phyloP scores from a whole-genome alignment of 2,888 invertebrate species.

The Rhingia rostrata region DNA sequence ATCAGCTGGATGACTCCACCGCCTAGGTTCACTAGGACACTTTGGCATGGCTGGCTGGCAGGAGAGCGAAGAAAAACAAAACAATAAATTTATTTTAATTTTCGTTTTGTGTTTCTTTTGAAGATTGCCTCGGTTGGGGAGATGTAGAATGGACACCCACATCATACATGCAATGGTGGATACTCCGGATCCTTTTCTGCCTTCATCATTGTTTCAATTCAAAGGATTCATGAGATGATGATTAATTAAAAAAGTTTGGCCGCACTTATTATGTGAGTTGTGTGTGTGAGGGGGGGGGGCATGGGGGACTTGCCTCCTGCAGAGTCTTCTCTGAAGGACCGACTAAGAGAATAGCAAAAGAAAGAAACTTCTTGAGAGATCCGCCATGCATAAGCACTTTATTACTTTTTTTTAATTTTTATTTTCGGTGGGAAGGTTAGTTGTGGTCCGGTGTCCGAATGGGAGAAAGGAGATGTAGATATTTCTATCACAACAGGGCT shows the following conservation, averaged over 20 bases:
- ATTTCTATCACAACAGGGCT: no score
- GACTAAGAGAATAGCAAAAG: conserved; percentile 5
- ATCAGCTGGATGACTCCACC: neutral
- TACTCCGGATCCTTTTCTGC: neutral
- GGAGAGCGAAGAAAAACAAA: conserved; percentile 46
- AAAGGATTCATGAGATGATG: conserved; percentile 66
- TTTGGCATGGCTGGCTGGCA: no score
- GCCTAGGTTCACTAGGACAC: conserved; percentile 29
- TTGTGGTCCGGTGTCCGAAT: conserved; percentile 20
- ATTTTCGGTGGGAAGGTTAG: conserved; percentile 10
- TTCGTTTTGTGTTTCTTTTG: conserved; percentile 42
- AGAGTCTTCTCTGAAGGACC: conserved; percentile 14
- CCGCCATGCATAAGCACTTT: conserved; percentile 51
- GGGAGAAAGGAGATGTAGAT: no score
- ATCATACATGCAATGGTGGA: neutral
- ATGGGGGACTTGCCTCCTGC: neutral
- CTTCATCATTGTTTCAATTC: conserved; percentile 52
- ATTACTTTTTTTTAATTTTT: conserved; percentile 32
- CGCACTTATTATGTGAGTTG: conserved; percentile 57
- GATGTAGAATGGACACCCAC: conserved; percentile 9
- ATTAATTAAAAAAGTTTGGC: conserved; percentile 73
- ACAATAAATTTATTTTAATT: conserved; percentile 69
- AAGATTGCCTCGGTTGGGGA: neutral
- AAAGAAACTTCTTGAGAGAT: conserved; percentile 43
- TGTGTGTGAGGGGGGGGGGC: neutral